phyloP scores from a whole-genome alignment of 2,113 vertebrate species.

The Carassius gibelio region DNA sequence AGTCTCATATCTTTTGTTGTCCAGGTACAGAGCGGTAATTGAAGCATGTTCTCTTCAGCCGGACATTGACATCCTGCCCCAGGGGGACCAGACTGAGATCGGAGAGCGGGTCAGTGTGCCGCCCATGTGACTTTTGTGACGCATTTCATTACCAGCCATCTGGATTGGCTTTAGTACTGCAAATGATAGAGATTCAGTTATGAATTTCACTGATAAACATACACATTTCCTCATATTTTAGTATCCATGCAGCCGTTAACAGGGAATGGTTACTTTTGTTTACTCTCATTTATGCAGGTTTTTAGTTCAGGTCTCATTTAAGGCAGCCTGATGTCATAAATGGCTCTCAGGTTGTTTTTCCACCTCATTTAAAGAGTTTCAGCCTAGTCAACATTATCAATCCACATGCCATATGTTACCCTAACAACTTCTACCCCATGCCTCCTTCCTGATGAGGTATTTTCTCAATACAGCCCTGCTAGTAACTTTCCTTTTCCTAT shows the following conservation, averaged over 20 bases:
- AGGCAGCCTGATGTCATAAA: too few species aligned
- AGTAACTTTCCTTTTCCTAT: not conserved
- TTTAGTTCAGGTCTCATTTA: not conserved
- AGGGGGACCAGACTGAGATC: slow-evolving; percentile 93
- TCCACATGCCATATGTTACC: not conserved
- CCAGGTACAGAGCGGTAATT: slow-evolving; percentile 89
- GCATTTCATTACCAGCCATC: slow-evolving; percentile 14
- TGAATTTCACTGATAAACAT: not conserved
- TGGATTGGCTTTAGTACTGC: not conserved
- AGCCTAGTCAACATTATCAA: not conserved
- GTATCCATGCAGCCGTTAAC: slow-evolving; percentile 2
- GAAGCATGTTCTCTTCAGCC: slow-evolving; percentile 92
- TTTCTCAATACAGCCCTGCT: not conserved
- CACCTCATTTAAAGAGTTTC: not conserved
- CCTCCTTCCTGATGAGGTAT: not conserved
- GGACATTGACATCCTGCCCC: slow-evolving; percentile 97
- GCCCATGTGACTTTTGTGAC: slow-evolving; percentile 15
- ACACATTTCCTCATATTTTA: not conserved
- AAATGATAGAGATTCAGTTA: not conserved
- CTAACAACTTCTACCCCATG: not conserved
- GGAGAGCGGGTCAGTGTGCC: slow-evolving; percentile 84
- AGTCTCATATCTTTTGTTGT: slow-evolving; percentile 45
- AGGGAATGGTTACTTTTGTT: not conserved
- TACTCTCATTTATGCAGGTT: not conserved
- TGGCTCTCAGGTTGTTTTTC: not conserved